phyloP scores from a whole-genome alignment of 2,797 vertebrate species.

The Limosa lapponica region DNA sequence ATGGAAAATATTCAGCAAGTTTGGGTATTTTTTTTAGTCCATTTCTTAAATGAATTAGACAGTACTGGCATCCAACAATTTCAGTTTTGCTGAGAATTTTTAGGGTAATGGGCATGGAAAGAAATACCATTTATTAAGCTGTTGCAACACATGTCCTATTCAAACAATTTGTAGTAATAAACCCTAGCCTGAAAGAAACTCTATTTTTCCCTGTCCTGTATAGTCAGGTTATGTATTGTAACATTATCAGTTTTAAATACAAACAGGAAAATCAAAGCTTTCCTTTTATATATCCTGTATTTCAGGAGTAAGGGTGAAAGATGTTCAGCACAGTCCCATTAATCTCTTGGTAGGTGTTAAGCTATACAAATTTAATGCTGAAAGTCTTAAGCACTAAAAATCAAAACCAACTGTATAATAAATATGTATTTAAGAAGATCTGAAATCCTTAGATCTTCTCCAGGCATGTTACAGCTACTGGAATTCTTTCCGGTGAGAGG shows the following conservation, averaged over 20 bases:
- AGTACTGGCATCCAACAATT: background rate
- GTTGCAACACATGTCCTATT: background rate
- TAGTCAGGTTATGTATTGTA: fast-evolving
- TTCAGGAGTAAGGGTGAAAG: background rate
- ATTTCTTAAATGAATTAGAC: background rate
- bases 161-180: background rate
- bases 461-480: background rate
- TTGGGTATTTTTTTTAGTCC: background rate
- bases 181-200: background rate
- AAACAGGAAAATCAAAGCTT: background rate
- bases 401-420: background rate
- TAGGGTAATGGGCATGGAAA: background rate
- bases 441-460: background rate
- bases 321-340: background rate
- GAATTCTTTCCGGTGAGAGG: background rate
- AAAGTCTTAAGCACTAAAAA: background rate
- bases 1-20: background rate
- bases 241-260: background rate
- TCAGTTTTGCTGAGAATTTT: background rate
- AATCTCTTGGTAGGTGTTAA: background rate
- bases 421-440: background rate
- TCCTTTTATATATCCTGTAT: background rate
- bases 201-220: background rate
- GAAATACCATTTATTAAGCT: background rate
- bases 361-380: background rate